Base-by-base conservation (phyloP, 2,113 vertebrate species). In the Austrofundulus limnaeus region DNA sequence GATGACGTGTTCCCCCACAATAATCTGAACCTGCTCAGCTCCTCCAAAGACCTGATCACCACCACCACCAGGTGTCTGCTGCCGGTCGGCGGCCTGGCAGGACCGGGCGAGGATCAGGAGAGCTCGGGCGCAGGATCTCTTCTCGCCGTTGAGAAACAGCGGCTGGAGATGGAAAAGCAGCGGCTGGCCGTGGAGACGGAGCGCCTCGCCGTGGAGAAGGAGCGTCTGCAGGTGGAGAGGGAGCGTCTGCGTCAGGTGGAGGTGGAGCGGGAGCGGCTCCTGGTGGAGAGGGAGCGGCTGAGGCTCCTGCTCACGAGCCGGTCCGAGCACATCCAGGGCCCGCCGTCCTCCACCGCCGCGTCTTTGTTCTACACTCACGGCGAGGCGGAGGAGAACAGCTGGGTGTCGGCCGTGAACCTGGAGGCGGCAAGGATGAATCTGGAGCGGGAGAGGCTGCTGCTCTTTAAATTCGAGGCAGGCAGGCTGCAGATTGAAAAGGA, bases 401-500 rank as follows among this genome's bases (percentile, higher is more conserved):
- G 93, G 71, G 91, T 90, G 39, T 92, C 92, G 0, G 81, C 84
- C 1, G 89, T 94, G 67, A 93, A 96, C 87, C 84, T 95, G 77
- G 95, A 98, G 87, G 83, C 93, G 0, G 95, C 95, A 61, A 95
- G 94, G 86, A 90, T 96, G 72, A 94, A 96, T 61, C 85, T 98
- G 57, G 95, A 97, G 64, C 96, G 96, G 16, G 95, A 98, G 66
- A 90, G 95, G 70, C 90, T 98, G 70, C 96, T 97, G 83, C 96
- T 97, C 71, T 84, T 96, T 1, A 97, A 95, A 77, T 96, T 96
- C 65, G 96, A 96, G 78, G 93, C 94, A 0, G 94, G 96, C 72
- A 92, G 95, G 80, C 90, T 96, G 73, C 95, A 97, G 89, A 95
- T 97, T 31, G 96, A 97, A 82, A 94, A 95, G 88, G 95, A 98